phyloP scores from a whole-genome alignment of 2,888 invertebrate genomes.

The Geotrupes spiniger region DNA sequence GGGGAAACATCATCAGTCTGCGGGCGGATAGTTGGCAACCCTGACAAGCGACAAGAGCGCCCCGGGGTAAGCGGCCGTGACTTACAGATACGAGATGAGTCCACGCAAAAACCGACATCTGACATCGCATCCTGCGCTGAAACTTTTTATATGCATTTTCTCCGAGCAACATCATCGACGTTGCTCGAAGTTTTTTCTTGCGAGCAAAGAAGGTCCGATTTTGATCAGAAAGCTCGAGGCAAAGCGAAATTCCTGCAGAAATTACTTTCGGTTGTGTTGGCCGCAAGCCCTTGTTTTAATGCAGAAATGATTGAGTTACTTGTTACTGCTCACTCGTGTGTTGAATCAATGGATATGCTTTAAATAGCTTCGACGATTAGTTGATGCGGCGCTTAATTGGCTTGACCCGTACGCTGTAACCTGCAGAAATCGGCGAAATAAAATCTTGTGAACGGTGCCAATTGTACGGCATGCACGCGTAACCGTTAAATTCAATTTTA shows the following conservation, averaged over 20 bases:
- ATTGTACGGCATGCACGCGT: too few species aligned
- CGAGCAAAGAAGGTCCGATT: constrained; percentile 25
- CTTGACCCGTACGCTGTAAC: too few species aligned
- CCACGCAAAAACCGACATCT: constrained; percentile 37
- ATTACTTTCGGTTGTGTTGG: not conserved
- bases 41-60: constrained; percentile 36
- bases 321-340: too few species aligned
- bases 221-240: constrained; percentile 22
- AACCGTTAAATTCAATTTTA: too few species aligned
- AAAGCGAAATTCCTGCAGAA: constrained; percentile 9
- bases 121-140: constrained; percentile 35
- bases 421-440: too few species aligned
- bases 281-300: too few species aligned
- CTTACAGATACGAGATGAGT: constrained; percentile 33
- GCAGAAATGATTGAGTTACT: too few species aligned
- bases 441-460: too few species aligned
- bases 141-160: constrained; percentile 33
- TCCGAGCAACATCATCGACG: constrained; percentile 34
- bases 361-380: too few species aligned
- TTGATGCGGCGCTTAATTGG: too few species aligned
- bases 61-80: constrained; percentile 34
- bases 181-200: constrained; percentile 27
- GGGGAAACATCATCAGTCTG: constrained; percentile 30
- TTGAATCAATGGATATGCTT: too few species aligned
- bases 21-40: constrained; percentile 28